phyloP scores from a whole-genome alignment of 1,140 invertebrate genomes.

The Drosophila ohnishii region DNA sequence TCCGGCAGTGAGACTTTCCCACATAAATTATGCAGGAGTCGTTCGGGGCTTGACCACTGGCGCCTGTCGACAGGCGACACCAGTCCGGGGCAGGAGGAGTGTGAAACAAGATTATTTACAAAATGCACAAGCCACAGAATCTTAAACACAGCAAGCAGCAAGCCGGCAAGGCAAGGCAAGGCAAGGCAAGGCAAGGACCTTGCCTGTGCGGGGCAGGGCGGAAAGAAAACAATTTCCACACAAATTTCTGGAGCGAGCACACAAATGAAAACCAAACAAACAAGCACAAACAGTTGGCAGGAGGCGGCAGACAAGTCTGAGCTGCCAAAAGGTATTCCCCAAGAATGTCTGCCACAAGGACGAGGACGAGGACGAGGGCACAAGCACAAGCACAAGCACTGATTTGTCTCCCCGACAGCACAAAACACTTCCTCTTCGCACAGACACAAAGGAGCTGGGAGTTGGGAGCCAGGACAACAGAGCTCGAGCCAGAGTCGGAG shows the following conservation, averaged over 20 bases:
- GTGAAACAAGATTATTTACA: slow-evolving; percentile 79
- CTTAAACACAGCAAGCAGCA: slow-evolving; percentile 64
- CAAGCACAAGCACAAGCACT: slow-evolving; percentile 25
- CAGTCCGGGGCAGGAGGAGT: background rate
- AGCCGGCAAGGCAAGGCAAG: slow-evolving; percentile 4
- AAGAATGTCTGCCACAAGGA: slow-evolving; percentile 67
- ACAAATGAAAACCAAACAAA: slow-evolving; percentile 56
- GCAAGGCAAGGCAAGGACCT: slow-evolving; percentile 21
- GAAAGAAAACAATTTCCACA: slow-evolving; percentile 79
- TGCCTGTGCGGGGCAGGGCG: slow-evolving; percentile 5
- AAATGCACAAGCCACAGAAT: slow-evolving; percentile 76
- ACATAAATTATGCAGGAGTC: slow-evolving; percentile 72
- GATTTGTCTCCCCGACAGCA: slow-evolving; percentile 58
- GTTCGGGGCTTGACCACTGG: slow-evolving; percentile 37
- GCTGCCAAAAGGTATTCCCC: slow-evolving; percentile 79
- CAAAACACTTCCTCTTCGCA: slow-evolving; percentile 64
- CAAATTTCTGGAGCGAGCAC: slow-evolving; percentile 60
- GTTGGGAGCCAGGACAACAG: slow-evolving; percentile 26
- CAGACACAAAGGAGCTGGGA: slow-evolving; percentile 32
- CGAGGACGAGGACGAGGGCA: slow-evolving; percentile 28
- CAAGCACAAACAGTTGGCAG: slow-evolving; percentile 31
- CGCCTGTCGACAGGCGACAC: slow-evolving; percentile 37
- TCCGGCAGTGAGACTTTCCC: slow-evolving; percentile 66
- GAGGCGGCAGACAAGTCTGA: slow-evolving; percentile 71
- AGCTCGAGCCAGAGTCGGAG: slow-evolving; percentile 7